These are phyloP conservation scores for Yponomeuta malinellus DNA, from an alignment of 2,888 invertebrate genomes.

Conservation along the genomic window DNA sequence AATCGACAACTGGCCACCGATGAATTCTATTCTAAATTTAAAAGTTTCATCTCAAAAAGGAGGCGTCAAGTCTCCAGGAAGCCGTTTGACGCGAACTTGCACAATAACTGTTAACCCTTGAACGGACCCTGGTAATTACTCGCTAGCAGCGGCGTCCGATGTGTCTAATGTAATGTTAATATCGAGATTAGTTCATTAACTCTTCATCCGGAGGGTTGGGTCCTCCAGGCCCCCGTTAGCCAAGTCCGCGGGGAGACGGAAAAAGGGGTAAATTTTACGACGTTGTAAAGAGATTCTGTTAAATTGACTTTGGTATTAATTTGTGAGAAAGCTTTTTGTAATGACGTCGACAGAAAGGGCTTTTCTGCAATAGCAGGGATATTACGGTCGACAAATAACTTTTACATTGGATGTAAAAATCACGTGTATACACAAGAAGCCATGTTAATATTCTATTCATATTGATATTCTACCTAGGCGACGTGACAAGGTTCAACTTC, in stretches of 20 bases:
- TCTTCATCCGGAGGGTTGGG: constrained; percentile 48
- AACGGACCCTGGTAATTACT: constrained; percentile 42
- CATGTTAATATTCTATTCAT: no score
- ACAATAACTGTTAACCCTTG: constrained; percentile 18
- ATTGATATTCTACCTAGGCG: no score
- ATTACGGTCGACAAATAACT: neutral
- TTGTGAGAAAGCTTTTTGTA: constrained; percentile 25
- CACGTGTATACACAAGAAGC: no score
- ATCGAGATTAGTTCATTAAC: constrained; percentile 75
- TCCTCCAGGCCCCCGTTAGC: constrained; percentile 10
- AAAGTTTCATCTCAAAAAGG: neutral
- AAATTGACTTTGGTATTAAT: constrained; percentile 62
- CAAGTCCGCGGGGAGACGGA: constrained; percentile 14
- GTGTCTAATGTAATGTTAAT: constrained; percentile 73
- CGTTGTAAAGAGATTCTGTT: constrained; percentile 49
- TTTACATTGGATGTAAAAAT: neutral
- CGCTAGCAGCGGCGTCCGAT: constrained; percentile 47
- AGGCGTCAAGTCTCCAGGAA: constrained; percentile 5
- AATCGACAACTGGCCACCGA: no score
- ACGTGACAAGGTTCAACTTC: neutral
- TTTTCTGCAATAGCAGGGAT: neutral
- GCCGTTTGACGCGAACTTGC: constrained; percentile 1
- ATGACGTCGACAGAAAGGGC: constrained; percentile 5
- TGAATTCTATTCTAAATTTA: neutral
- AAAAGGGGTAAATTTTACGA: constrained; percentile 40